phyloP scores from a whole-genome alignment of 2,113 vertebrate genomes.

The Psittacus erithacus region DNA sequence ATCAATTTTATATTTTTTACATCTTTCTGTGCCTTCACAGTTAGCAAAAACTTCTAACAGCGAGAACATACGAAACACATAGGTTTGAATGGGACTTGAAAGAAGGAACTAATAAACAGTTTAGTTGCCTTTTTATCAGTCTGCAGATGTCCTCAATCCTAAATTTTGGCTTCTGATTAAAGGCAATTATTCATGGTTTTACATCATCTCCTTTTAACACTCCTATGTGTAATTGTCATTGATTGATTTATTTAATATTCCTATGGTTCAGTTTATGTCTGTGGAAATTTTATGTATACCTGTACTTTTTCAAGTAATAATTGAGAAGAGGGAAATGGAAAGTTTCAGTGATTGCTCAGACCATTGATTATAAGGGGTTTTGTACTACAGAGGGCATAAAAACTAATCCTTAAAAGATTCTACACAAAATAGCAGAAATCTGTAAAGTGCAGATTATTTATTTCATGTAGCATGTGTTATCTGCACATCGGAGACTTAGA shows the following conservation, averaged over 20 bases:
- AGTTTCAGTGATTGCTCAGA: background rate
- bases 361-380: background rate
- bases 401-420: conserved; percentile 44
- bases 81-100: background rate
- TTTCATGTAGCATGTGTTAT: background rate
- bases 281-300: background rate
- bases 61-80: background rate
- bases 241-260: background rate
- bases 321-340: background rate
- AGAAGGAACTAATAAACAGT: background rate
- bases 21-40: background rate
- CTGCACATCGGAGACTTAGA: background rate
- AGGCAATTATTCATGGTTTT: background rate
- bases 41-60: background rate
- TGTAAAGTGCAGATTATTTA: conserved; percentile 8
- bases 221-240: background rate
- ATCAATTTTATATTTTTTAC: background rate
- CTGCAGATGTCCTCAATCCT: background rate
- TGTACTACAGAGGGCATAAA: background rate
- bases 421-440: background rate
- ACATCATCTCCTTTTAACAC: background rate
- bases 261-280: background rate
- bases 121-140: background rate
- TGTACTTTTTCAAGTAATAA: background rate
- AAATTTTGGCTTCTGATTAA: background rate